Base-by-base conservation (phyloP, 2,888 invertebrate species). In the Aleiodes testaceus region DNA sequence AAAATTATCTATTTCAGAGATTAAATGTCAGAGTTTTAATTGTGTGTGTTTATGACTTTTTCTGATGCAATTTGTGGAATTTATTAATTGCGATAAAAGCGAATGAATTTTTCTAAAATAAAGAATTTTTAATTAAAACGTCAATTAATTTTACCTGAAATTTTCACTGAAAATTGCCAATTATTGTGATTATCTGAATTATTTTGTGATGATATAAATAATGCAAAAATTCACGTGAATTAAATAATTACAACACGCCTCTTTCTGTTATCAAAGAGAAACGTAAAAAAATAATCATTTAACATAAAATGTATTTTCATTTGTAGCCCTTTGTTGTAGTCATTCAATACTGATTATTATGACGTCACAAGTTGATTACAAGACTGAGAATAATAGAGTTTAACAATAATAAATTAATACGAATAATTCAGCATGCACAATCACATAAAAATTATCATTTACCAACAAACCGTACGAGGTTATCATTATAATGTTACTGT, bases 61-160 rank as follows among this genome's bases (percentile, higher is more conserved):
- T 53, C 53, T 53, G 53, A 53, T 53, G 53, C 53, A 53, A 53
- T 53, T 53, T 53, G 14, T 12, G 18, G 22, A 52, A 9, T 12
- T n/a, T 53, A 26, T 26, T 3, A 53, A n/a, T 9, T 20, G 22
- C 12, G 52, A 52, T 5, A 36, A 36, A 9, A 1, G 3, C 36
- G 2, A 11, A 26, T n/a, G n/a, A n/a, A n/a, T n/a, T n/a, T 36
- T 36, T 36, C 9, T 36, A 6, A 1, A 9, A 5, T 26, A 0
- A 2, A 26, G 26, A 2, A 26, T 26, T 26, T 26, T 26, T 26
- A 2, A n/a, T n/a, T n/a, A n/a, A n/a, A n/a, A n/a, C n/a, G n/a
- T n/a, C n/a, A n/a, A n/a, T n/a, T n/a, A n/a, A n/a, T n/a, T n/a
- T n/a, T n/a, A n/a, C n/a, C n/a, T n/a, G n/a, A n/a, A 26, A 26